Evolutionary conservation across 2,797 vertebrate genomes (phyloP), one percentile per base, ranked within the genome.

Genomic region (Orientallactaga sibirica): DNA sequence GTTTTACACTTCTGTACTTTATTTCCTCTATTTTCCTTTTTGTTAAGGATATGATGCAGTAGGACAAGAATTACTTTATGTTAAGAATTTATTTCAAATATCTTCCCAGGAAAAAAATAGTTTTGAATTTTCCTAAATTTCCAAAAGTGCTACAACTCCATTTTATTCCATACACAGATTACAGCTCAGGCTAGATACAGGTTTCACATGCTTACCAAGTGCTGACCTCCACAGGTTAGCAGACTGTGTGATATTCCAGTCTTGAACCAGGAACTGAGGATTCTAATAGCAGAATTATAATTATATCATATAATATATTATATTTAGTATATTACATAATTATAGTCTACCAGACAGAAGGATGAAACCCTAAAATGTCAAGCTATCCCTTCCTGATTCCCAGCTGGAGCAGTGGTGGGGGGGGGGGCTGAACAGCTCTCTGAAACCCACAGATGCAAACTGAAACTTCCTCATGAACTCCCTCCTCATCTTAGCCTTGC

Each of bases 1-100:
- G 33, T 83, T 91, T 88, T 79, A 86, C 85, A 27, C 52, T 64
- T 92, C n/a, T 78, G 20, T 48, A 22, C 74, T 91, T 82, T 43
- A 78, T 83, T 88, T 27, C 41, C 20, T 79, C 66, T 66, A 3
- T 66, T 82, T 94, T 85, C 19, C 64, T 94, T 75, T 27, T 66
- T 33, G 10, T 74, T 91, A 68, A 94, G 41, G 27, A 93, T 77
- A 68, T 84, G 55, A 27, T 68, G 48, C 19, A 4, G 7, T 66
- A 3, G n/a, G 70, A 55, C 80, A n/a, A 88, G 43, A 86, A 86
- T 74, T 61, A 77, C 66, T 73, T 82, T 86, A 88, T 86, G 48
- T 86, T 78, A 52, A 8, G 73, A 41, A 10, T 33, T 75, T 10
- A 41, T 89, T 81, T 70, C 24, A 29, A 75, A 61, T 24, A 77